Conservation (phyloP, 2,888 invertebrate genomes). For the Amblyjoppa fuscipennis region DNA sequence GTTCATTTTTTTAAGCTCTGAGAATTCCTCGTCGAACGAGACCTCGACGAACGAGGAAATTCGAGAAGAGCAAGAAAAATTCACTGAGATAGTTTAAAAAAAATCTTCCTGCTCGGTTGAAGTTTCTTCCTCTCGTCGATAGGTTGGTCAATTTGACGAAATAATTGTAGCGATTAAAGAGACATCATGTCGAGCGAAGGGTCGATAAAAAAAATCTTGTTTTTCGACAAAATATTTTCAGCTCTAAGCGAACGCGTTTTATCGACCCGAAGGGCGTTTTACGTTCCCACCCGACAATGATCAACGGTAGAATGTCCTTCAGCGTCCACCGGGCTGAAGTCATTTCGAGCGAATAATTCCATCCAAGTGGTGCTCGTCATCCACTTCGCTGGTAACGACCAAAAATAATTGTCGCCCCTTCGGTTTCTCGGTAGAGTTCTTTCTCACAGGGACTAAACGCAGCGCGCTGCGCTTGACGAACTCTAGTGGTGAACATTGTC, state of each 20-base stretch:
- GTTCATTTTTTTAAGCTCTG: not conserved
- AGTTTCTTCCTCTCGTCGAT: not conserved
- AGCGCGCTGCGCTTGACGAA: not conserved
- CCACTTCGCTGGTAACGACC: conserved; percentile 22
- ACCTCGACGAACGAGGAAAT: not conserved
- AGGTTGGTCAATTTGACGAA: not conserved
- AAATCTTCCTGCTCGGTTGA: not conserved
- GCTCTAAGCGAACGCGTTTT: not conserved
- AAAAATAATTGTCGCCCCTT: conserved; percentile 43
- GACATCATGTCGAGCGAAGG: not conserved
- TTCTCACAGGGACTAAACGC: conserved; percentile 18
- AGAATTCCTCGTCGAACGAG: not conserved
- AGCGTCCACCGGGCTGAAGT: not conserved
- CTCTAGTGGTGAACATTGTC: conserved; percentile 10
- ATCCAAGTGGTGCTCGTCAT: conserved; percentile 40
- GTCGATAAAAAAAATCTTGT: not conserved
- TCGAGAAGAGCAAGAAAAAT: not conserved
- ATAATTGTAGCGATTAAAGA: not conserved
- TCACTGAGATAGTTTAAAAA: not conserved
- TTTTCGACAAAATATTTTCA: not conserved
- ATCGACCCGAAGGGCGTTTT: not conserved
- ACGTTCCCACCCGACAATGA: not conserved
- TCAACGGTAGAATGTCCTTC: not conserved
- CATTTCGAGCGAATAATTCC: conserved; percentile 42
- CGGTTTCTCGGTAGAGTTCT: not conserved